These are phyloP conservation scores for Acridotheres tristis DNA, from an alignment of 2,797 vertebrate genomes.

Conservation along the genomic window DNA sequence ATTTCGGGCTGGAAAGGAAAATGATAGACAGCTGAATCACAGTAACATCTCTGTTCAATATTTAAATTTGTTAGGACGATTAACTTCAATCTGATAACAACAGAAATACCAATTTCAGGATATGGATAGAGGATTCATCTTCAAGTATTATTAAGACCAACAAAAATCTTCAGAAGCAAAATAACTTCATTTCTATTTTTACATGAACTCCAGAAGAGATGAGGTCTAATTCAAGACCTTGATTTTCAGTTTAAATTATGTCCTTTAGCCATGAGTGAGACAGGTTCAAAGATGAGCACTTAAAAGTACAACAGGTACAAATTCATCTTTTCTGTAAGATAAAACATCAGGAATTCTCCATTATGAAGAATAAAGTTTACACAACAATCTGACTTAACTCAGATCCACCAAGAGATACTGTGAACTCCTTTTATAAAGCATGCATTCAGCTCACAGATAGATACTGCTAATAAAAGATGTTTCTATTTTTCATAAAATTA, in stretches of 20 bases:
- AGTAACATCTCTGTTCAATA: not conserved
- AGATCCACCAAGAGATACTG: not conserved
- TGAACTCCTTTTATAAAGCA: not conserved
- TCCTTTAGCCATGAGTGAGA: not conserved
- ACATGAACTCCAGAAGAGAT: not conserved
- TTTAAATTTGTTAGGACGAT: not conserved
- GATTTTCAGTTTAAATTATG: not conserved
- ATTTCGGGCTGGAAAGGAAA: not conserved
- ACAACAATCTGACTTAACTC: not conserved
- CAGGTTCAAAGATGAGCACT: not conserved
- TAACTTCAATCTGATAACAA: not conserved
- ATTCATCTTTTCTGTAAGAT: not conserved
- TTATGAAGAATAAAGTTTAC: not conserved
- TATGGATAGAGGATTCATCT: not conserved
- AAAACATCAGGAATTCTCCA: not conserved
- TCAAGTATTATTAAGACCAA: not conserved
- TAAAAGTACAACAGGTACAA: not conserved
- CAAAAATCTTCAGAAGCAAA: not conserved
- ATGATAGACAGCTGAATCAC: not conserved
- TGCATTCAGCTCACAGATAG: not conserved
- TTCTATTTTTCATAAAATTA: not conserved
- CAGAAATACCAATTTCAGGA: not conserved
- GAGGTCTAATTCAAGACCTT: not conserved
- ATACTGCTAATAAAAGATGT: not conserved
- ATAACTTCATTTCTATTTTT: not conserved